Evolutionary conservation across 2,113 vertebrate genomes (phyloP), one percentile per base, ranked within the genome.

Genomic region (Rhinolophus sinicus): DNA sequence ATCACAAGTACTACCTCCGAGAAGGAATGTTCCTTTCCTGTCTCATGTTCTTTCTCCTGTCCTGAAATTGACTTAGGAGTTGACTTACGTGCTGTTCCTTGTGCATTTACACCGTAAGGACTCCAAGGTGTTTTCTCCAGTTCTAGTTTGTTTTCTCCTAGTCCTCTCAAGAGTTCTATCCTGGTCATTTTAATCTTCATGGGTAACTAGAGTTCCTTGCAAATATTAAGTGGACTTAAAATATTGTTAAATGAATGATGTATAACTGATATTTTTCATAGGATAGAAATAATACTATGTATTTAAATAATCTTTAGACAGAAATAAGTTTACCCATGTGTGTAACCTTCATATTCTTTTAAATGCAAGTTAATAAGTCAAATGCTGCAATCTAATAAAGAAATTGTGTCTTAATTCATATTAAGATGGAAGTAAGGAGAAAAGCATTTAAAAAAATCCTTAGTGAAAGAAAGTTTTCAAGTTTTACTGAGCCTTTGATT

Each of bases 401-500:
- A 94, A 92, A 76, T 28, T 78, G 26, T 47, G 15, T 52, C 77
- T 38, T 88, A 85, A 69, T 84, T 75, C 28, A 10, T 35, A 78
- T 64, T 77, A 88, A 89, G 13, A n/a, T 87, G 3, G 13, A 62
- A 88, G 33, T 35, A 54, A 87, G 11, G 28, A 56, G 33, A 93
- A 95, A 94, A 70, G 5, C 54, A 62, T 24, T 78, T 89, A 65
- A 94, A 69, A 50, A 11, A 35, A 47, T 78, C 19, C 58, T 70
- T 76, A 35, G 22, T 12, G 15, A 77, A 96, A 93, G 28, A 62
- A 80, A 90, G 9, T 35, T 60, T 69, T 44, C 26, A 94, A 76
- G 4, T 87, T 97, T 62, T 65, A 89, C 22, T 86, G 47, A 96
- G 86, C 3, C 22, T 93, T 84, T 75, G 35, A 67, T 69, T 83